A percentile compares a stretch with the other conserved stretches of the same genome.
These are phyloP conservation scores for Drosophila subobscura DNA, from an alignment of 1,140 invertebrate genomes.

Conservation along the genomic window DNA sequence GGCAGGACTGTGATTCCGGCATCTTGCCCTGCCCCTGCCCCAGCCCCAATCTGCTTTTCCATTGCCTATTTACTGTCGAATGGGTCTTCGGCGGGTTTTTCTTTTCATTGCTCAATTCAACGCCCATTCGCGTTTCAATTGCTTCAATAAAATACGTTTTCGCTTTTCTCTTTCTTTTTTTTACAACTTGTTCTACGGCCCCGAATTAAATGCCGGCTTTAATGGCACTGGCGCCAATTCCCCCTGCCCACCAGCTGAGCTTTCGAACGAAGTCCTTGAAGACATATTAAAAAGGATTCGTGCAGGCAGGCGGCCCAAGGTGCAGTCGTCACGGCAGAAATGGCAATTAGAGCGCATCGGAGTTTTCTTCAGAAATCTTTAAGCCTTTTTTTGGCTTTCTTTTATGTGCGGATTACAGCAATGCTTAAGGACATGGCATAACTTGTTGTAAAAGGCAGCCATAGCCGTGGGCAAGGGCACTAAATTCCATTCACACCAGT, in stretches of 20 bases:
- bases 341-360: too few relatives aligned
- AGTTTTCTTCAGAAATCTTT: too few relatives aligned
- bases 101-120: constrained; percentile 78
- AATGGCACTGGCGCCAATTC: constrained; percentile 14
- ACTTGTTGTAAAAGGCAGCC: too few relatives aligned
- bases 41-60: constrained; percentile 3
- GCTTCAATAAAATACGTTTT: constrained; percentile 70
- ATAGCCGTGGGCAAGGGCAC: background rate
- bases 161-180: constrained; percentile 23
- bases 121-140: constrained; percentile 80
- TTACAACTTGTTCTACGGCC: constrained; percentile 46
- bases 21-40: constrained; percentile 10
- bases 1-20: constrained; percentile 11
- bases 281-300: too few relatives aligned
- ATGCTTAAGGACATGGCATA: too few relatives aligned
- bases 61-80: constrained; percentile 28
- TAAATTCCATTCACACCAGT: constrained; percentile 30
- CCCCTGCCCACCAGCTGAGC: background rate
- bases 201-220: constrained; percentile 63
- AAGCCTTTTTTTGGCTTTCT: too few relatives aligned
- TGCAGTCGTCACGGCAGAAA: too few relatives aligned
- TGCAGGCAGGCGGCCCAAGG: too few relatives aligned
- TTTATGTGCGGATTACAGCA: too few relatives aligned
- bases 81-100: constrained; percentile 22
- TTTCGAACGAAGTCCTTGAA: too few relatives aligned